Conservation (phyloP, 2,888 invertebrate species). For the Mallateleia sp. region DNA sequence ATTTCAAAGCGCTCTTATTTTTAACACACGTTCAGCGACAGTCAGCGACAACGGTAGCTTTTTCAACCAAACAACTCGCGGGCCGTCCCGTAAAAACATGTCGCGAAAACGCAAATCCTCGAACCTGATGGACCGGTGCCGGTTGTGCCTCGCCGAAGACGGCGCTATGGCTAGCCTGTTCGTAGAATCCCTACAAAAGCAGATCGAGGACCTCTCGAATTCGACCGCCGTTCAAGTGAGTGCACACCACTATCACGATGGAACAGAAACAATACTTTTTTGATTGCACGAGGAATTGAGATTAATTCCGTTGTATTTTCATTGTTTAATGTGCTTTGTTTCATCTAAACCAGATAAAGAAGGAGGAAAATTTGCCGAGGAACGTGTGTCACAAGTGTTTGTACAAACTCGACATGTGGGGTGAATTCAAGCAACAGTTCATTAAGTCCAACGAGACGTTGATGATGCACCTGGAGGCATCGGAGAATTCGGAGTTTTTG, state of each 20-base stretch:
- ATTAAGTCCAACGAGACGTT: slow-evolving; percentile 84
- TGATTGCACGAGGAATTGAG: not conserved
- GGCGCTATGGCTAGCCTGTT: slow-evolving; percentile 85
- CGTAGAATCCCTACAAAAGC: slow-evolving; percentile 81
- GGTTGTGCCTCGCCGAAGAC: slow-evolving; percentile 86
- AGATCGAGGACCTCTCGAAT: slow-evolving; percentile 84
- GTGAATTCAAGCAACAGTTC: slow-evolving; percentile 87
- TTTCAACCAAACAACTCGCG: slow-evolving; percentile 28
- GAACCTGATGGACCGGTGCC: slow-evolving; percentile 84
- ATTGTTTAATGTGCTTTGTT: not conserved
- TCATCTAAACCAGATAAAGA: slow-evolving; percentile 82
- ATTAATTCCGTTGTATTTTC: not conserved
- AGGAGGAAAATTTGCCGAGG: slow-evolving; percentile 84
- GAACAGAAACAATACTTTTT: not conserved
- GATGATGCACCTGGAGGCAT: slow-evolving; percentile 80
- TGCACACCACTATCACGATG: slow-evolving; percentile 55
- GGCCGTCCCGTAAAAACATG: slow-evolving; percentile 79
- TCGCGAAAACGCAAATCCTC: slow-evolving; percentile 85
- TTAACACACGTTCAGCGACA: slow-evolving; percentile 4
- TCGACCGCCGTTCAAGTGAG: slow-evolving; percentile 86
- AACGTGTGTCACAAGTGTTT: slow-evolving; percentile 87
- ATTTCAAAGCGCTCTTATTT: slow-evolving; percentile 52
- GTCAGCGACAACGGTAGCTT: not conserved
- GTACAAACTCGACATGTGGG: slow-evolving; percentile 88
- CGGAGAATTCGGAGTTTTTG: slow-evolving; percentile 71